Base-by-base conservation (phyloP, 1,140 invertebrate species). In the Camponotus floridanus region DNA sequence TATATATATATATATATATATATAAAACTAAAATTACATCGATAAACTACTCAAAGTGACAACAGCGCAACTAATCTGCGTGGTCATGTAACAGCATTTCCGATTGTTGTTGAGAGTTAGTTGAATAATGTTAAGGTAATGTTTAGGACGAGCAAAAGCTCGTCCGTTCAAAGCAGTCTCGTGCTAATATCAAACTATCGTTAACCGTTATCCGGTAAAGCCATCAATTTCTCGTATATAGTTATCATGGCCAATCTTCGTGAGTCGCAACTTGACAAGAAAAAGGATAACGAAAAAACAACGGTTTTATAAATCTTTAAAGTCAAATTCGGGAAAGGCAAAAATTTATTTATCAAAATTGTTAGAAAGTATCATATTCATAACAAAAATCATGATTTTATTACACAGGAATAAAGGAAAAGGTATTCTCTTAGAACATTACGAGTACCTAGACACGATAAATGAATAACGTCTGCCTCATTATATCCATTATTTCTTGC, bases 401-500 rank as follows among this genome's bases (percentile, higher is more conserved):
- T 61, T 48, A 61, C 36, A 55, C 18, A 39, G 39, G 33, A 48
- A 18, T 51, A 51, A 15, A 61, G 45, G 42, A 73, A 62, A 83
- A 83, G 79, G 26, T 71, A 61, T 55, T 57, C 79, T 81, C 79
- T 81, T 73, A 59, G 68, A 73, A 48, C 39, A 70, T 71, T 45
- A n/a, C 36, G 79, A 73, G 67, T 73, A 81, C 36, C 76, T 79
- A 73, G 79, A 81, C 67, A 45, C 67, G 26, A 68, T 73, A 71
- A 73, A 83, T 67, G 79, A 83, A 83, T 71, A 74, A 57, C 79
- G 68, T 83, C 79, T 74, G 79, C 79, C 57, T 83, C 79, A 83
- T 83, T 83, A 83, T 83, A 61, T 73, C 68, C 79, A 83, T 83
- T 83, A 83, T 83, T 83, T 83, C 79, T 83, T 83, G 26, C 55